These are phyloP conservation scores for Laupala kohalensis DNA, from an alignment of 1,140 invertebrate species.

Conservation along the genomic window DNA sequence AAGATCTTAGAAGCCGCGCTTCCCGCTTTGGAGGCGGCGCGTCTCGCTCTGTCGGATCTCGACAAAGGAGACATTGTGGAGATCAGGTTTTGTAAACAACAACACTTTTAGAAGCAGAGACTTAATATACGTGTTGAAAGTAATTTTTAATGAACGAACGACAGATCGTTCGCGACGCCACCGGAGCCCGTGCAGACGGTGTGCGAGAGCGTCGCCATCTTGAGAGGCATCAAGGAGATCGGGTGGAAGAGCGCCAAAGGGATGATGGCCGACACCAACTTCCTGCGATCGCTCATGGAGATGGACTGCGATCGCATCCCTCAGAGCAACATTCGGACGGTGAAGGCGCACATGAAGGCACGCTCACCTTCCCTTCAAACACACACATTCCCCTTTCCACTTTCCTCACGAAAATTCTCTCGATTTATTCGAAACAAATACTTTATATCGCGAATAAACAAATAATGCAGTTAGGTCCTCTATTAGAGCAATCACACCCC, in stretches of 20 bases:
- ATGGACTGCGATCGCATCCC: slow-evolving; percentile 75
- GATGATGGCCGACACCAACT: slow-evolving; percentile 82
- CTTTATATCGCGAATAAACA: no score
- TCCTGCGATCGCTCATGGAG: slow-evolving; percentile 62
- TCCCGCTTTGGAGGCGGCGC: slow-evolving; percentile 66
- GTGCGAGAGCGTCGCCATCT: slow-evolving; percentile 74
- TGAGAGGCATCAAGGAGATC: slow-evolving; percentile 67
- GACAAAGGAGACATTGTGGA: slow-evolving; percentile 84
- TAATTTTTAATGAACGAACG: no score
- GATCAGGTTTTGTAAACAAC: slow-evolving; percentile 41
- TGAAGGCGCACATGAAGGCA: slow-evolving; percentile 52
- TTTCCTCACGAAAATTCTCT: no score
- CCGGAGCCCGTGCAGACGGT: slow-evolving; percentile 75
- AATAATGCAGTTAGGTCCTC: no score
- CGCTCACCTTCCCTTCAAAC: background rate
- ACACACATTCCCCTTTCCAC: no score
- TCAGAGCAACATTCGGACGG: slow-evolving; percentile 50
- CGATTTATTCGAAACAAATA: no score
- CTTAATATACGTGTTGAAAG: no score
- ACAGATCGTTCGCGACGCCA: slow-evolving; percentile 73
- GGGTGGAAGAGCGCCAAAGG: slow-evolving; percentile 80
- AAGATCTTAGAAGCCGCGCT: slow-evolving; percentile 60
- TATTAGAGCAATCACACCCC: no score
- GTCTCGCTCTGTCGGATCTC: slow-evolving; percentile 59
- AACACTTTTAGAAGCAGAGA: background rate